Evolutionary conservation across 2,888 invertebrate genomes (phyloP), one percentile per base, ranked within the genome.

Genomic region (Cryptus viduatorius): DNA sequence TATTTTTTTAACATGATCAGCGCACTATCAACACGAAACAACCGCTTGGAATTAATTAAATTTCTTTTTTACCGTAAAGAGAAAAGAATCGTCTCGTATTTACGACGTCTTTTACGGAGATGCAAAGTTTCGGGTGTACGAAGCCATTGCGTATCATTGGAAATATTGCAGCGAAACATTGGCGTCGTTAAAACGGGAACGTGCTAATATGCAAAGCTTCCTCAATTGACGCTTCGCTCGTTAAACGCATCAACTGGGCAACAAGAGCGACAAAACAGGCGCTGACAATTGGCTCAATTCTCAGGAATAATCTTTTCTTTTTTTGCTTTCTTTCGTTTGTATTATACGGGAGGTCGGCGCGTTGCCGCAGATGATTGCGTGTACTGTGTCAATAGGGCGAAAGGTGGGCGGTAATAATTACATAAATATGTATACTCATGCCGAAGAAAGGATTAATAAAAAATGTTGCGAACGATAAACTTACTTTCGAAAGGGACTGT

Each of bases 401-500:
- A 48, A 48, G n/a, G 37, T 37, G 37, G 37, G 37, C 37, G 37
- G 8, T 8, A 37, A 37, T 37, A 37, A 37, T 37, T 2, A 37
- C 8, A 37, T 48, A n/a, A 48, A 48, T 14, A 24, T 24, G 2
- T 24, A 24, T 24, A 2, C 24, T 24, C 24, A 24, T 24, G 1
- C 24, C 37, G 48, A 48, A 48, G 3, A 48, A 48, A 48, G 12
- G 48, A 48, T 12, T 3, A 50, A 44, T 53, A 19, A 48, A 48
- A 68, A 68, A 10, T 5, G 37, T 37, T 37, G 37, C 53, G 68
- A 50, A 50, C 16, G 24, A 69, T 65, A 61, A 76, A 92, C 93
- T 93, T 87, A 93, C 93, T 90, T 93, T 89, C 90, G 89, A 82
- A 93, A 93, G 16, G 93, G 93, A 81, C 91, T 93, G 82, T 88